Percentiles rank a stretch among this genome's conserved stretches.
Evolutionary conservation across 2,113 vertebrate species (phyloP).

Genomic region (Chrysemys picta): DNA sequence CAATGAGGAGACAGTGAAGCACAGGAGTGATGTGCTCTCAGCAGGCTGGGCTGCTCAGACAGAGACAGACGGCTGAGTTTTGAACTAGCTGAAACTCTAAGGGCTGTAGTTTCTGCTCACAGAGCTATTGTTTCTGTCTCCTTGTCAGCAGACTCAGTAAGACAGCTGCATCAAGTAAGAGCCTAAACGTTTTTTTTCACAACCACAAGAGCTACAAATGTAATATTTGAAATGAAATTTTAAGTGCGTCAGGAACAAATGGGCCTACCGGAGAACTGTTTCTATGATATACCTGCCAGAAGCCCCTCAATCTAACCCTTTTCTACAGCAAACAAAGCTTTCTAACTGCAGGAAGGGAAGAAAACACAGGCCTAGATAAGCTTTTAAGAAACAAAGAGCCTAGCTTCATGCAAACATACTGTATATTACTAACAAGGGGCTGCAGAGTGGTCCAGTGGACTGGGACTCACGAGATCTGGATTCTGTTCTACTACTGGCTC

Average conservation of each 20-base stretch:
- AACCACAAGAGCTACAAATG: not conserved
- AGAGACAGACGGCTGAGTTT: slow-evolving; percentile 1
- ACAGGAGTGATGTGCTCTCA: slow-evolving; percentile 18
- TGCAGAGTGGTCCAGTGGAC: not conserved
- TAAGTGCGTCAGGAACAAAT: not conserved
- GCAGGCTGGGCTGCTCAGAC: slow-evolving; percentile 6
- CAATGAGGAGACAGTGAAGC: slow-evolving; percentile 21
- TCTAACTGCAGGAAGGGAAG: not conserved
- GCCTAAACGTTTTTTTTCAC: not conserved
- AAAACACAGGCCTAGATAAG: not conserved
- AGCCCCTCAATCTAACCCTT: not conserved
- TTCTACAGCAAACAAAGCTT: not conserved
- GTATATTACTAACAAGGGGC: not conserved
- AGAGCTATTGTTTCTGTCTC: slow-evolving; percentile 46
- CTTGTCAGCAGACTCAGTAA: slow-evolving; percentile 25
- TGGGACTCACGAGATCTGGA: not conserved
- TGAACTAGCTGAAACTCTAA: slow-evolving; percentile 58
- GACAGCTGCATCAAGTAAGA: not conserved
- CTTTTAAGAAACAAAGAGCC: not conserved
- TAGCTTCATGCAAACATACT: not conserved
- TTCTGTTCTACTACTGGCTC: not conserved
- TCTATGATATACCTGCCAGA: not conserved
- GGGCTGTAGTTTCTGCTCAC: slow-evolving; percentile 36
- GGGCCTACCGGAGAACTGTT: not conserved
- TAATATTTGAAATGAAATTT: not conserved